These are phyloP conservation scores for Hydropotes inermis DNA, from an alignment of 2,113 vertebrate species.

Conservation along the genomic window DNA sequence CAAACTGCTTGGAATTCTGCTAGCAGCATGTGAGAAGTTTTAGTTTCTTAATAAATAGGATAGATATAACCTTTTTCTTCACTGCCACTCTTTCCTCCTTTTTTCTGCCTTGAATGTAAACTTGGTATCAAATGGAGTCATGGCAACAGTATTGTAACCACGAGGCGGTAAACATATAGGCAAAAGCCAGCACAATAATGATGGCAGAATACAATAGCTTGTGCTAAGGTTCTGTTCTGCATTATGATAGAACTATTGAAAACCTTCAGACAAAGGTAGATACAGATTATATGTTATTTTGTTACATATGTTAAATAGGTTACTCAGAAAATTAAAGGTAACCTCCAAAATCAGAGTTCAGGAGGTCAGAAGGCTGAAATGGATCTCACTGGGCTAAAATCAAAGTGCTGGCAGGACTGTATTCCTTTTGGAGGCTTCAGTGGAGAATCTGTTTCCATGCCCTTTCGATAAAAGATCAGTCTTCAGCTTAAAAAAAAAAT, in stretches of 20 bases:
- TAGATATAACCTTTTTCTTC: background rate
- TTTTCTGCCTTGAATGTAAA: slow-evolving; percentile 8
- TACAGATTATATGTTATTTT: background rate
- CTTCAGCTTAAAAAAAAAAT: background rate
- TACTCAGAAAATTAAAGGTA: background rate
- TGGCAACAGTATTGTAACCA: background rate
- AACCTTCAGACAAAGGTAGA: background rate
- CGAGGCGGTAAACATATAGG: background rate
- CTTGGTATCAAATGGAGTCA: background rate
- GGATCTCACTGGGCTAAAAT: background rate
- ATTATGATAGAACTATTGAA: background rate
- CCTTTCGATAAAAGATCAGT: background rate
- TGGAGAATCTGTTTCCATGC: background rate
- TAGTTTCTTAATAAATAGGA: background rate
- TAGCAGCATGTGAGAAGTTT: background rate
- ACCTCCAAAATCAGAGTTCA: background rate
- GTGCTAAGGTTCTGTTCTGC: background rate
- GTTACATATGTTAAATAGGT: background rate
- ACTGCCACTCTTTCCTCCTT: background rate
- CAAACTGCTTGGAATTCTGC: background rate
- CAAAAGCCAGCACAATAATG: background rate
- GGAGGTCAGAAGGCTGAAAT: background rate
- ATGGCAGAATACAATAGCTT: background rate
- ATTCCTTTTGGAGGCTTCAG: background rate
- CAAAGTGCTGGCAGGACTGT: background rate